Evolutionary conservation across 2,797 vertebrate genomes (phyloP), one percentile per base, ranked within the genome.

Genomic region (Pseudochirops corinnae): DNA sequence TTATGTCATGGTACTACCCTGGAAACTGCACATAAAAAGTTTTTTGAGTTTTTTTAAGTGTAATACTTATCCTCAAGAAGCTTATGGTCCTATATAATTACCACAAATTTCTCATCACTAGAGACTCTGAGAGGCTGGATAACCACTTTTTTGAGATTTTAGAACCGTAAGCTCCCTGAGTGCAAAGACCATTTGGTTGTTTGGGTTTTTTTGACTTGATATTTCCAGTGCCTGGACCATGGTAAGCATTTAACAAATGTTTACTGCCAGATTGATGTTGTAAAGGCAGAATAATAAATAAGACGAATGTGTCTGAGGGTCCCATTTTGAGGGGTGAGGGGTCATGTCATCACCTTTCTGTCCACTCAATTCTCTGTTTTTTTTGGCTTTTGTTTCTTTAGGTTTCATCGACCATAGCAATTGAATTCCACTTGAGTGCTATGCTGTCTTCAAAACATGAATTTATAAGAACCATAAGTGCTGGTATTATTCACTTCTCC

Each of bases 321-420:
- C 39, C 74, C 39, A 46, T 87, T 87, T 87, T 50, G 39, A 26
- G 39, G 24, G 39, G 21, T 50, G 10, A 21, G 9, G 21, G 29
- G 21, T 46, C n/a, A 21, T 74, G 5, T 39, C 16, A 46, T 87
- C 9, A 87, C 21, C 39, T 87, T 3, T 87, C n/a, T 82, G 24
- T 46, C 39, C 21, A 11, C 39, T 87, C 74, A 87, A 46, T 50
- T 87, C 6, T 21, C 74, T 24, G n/a, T 50, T 87, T 82, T 46
- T 46, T 82, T 87, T 87, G 7, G 39, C 31, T 87, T 98, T 96
- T 97, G 95, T 94, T 5, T 98, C 98, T 39, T 91, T 96, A 99
- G 99, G 99, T 99, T 99, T 99, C 99, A 99, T 98, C 99, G 99
- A 99, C 99, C 99, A 95, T 99, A 99, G 99, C 99, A 99, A 99